Evolutionary conservation across 64 coral and sea anemone species (phyloP).

Genomic region (Montipora foliosa): DNA sequence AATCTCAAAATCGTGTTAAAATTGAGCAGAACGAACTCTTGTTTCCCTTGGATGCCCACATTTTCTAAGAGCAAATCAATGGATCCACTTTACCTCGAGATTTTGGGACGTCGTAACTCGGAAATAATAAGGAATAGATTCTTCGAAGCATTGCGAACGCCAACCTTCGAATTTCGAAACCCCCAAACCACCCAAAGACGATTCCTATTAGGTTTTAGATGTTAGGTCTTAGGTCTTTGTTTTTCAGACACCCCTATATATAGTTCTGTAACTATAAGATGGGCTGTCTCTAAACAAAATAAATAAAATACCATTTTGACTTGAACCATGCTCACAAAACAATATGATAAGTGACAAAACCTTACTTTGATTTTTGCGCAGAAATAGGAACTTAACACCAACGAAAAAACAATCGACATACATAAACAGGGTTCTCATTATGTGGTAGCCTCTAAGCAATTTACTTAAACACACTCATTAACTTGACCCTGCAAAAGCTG

Average conservation of each 20-base stretch:
- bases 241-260: not conserved
- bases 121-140: no score
- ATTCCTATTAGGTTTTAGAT: no score
- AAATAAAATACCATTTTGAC: slow-evolving; percentile 8
- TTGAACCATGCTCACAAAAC: not conserved
- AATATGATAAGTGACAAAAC: not conserved
- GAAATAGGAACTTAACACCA: slow-evolving; percentile 1
- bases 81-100: no score
- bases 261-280: not conserved
- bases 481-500: not conserved
- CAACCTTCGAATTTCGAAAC: no score
- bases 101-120: no score
- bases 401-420: not conserved
- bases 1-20: no score
- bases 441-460: not conserved
- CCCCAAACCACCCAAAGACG: no score
- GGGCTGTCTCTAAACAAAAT: not conserved
- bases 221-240: no score
- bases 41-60: no score
- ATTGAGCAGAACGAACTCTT: no score
- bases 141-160: no score
- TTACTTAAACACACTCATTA: not conserved
- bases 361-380: not conserved
- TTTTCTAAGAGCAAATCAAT: no score
- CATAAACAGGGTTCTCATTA: not conserved